phyloP scores from a whole-genome alignment of 2,888 invertebrate genomes.

The Andrena camellia region DNA sequence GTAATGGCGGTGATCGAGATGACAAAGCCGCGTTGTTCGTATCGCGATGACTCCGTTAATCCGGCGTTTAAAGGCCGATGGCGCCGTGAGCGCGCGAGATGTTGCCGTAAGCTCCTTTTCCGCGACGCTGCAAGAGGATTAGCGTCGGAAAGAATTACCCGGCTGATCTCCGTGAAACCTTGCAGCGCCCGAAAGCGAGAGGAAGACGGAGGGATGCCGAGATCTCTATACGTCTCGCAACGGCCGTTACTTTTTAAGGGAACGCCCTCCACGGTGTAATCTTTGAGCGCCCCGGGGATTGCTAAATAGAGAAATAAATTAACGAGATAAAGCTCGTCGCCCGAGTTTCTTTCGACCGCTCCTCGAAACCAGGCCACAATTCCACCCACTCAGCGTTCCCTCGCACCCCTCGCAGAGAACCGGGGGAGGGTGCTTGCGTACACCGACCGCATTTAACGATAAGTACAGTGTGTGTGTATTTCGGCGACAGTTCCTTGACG shows the following conservation, averaged over 20 bases:
- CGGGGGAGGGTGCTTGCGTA: too few species aligned
- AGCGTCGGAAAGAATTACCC: constrained; percentile 65
- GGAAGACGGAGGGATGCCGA: background rate
- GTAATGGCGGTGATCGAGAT: constrained; percentile 40
- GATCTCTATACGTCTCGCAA: constrained; percentile 15
- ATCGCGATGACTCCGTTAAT: constrained; percentile 54
- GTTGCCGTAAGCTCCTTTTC: constrained; percentile 66
- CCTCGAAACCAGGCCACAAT: constrained; percentile 7
- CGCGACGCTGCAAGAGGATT: constrained; percentile 65
- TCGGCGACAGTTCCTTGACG: too few species aligned
- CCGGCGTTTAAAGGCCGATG: constrained; percentile 54
- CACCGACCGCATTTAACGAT: too few species aligned
- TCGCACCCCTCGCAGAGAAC: too few species aligned
- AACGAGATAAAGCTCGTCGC: constrained; percentile 42
- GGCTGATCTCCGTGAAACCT: constrained; percentile 65
- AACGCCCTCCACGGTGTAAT: constrained; percentile 36
- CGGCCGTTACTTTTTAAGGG: constrained; percentile 30
- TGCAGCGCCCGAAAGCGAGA: constrained; percentile 27
- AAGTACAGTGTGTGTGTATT: too few species aligned
- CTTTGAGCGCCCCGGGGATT: constrained; percentile 37
- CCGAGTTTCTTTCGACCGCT: background rate
- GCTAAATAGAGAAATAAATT: constrained; percentile 50
- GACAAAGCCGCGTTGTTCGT: constrained; percentile 33
- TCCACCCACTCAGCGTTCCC: background rate
- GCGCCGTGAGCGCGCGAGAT: constrained; percentile 54